Evolutionary conservation across 53 echinoderm and acorn worm species (phyloP).

Genomic region (Echinometra lucunter): DNA sequence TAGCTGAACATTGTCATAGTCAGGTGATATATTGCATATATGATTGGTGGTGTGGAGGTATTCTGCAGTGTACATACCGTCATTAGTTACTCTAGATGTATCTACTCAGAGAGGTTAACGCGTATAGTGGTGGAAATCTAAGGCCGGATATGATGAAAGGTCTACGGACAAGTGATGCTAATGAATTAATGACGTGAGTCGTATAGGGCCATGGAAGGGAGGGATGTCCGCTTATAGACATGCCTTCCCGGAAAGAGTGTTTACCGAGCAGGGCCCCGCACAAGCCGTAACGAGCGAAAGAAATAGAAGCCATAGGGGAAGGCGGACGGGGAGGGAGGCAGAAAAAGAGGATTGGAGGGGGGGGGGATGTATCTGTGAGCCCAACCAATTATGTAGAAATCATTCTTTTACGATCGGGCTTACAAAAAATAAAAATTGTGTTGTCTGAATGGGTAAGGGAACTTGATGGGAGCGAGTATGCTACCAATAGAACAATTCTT

Average conservation of each 20-base stretch:
- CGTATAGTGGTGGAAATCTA: neutral
- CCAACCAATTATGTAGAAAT: neutral
- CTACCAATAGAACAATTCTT: neutral
- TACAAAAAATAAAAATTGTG: neutral
- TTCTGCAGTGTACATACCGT: neutral
- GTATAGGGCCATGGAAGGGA: conserved; percentile 37
- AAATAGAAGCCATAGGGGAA: neutral
- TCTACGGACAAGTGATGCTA: conserved; percentile 71
- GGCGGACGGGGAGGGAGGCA: neutral
- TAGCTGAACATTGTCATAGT: neutral
- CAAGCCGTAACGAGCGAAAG: neutral
- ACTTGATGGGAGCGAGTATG: neutral
- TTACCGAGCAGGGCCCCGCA: neutral
- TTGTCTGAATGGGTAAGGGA: neutral
- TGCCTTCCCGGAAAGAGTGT: conserved; percentile 40
- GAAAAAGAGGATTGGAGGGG: neutral
- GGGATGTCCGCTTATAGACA: conserved; percentile 64
- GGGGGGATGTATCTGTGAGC: no score
- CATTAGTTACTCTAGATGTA: neutral
- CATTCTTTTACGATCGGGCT: neutral
- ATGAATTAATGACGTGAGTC: conserved; percentile 71
- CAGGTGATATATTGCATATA: neutral
- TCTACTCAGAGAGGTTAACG: neutral
- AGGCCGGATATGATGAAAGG: conserved; percentile 15
- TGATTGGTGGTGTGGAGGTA: neutral